Percentiles rank a stretch among this genome's conserved stretches.
phyloP scores from a whole-genome alignment of 2,888 invertebrate genomes.

The Chaitophorus viminalis region DNA sequence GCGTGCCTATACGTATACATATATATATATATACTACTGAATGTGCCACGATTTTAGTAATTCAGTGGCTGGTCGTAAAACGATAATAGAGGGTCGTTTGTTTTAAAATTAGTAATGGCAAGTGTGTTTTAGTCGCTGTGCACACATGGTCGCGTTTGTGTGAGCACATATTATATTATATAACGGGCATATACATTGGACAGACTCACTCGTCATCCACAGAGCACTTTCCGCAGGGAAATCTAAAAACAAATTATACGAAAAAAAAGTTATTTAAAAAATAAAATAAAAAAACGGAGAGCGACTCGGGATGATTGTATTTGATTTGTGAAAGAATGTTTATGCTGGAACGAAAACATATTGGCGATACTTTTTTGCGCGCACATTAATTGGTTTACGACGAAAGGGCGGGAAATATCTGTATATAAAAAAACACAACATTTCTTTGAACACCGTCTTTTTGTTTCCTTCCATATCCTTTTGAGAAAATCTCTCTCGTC shows the following conservation, averaged over 20 bases:
- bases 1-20: no score
- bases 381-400: conserved; percentile 47
- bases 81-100: not conserved
- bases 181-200: not conserved
- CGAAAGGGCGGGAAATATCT: not conserved
- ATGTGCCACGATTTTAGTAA: not conserved
- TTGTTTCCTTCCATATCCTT: conserved; percentile 14
- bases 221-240: conserved; percentile 8
- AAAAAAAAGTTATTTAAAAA: not conserved
- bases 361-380: conserved; percentile 16
- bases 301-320: conserved; percentile 26
- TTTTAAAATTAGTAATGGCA: not conserved
- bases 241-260: conserved; percentile 39
- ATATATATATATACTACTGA: not conserved
- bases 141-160: not conserved
- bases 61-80: conserved; percentile 5
- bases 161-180: not conserved
- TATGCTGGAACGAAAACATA: conserved; percentile 24
- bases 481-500: conserved; percentile 35
- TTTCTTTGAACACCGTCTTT: conserved; percentile 42
- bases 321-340: conserved; percentile 49
- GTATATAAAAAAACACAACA: not conserved
- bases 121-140: not conserved
- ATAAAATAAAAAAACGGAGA: not conserved
- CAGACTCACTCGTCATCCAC: not conserved